Evolutionary conservation across 2,888 invertebrate genomes (phyloP).

Genomic region (Synergus umbraculus): DNA sequence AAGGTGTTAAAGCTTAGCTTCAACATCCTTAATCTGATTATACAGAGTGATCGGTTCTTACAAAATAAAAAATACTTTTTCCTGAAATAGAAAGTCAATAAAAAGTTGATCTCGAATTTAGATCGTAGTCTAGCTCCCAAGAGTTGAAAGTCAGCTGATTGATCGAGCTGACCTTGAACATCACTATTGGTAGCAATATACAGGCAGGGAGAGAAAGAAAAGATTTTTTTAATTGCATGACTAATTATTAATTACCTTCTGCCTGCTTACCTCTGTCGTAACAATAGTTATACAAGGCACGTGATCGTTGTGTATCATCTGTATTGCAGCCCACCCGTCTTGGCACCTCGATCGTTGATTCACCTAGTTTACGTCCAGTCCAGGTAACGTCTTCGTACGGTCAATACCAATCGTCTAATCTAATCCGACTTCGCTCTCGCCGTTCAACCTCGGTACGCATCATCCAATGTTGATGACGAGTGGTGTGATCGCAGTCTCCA

Average conservation of each 20-base stretch:
- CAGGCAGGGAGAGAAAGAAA: slow-evolving; percentile 33
- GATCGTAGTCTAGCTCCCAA: not conserved
- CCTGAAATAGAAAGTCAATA: too few species aligned
- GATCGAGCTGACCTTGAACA: not conserved
- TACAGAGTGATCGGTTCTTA: too few species aligned
- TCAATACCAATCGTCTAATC: slow-evolving; percentile 52
- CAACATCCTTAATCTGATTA: too few species aligned
- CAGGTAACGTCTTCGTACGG: slow-evolving; percentile 73
- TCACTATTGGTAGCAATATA: slow-evolving; percentile 30
- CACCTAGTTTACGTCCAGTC: slow-evolving; percentile 73
- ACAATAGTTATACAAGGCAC: slow-evolving; percentile 59
- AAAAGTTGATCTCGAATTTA: not conserved
- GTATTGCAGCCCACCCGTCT: slow-evolving; percentile 72
- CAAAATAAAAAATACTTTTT: too few species aligned
- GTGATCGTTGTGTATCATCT: slow-evolving; percentile 72
- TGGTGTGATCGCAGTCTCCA: slow-evolving; percentile 17
- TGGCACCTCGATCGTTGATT: slow-evolving; percentile 75
- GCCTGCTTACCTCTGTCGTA: slow-evolving; percentile 50
- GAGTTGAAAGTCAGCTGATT: not conserved
- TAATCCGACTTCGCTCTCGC: slow-evolving; percentile 14
- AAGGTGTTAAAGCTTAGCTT: too few species aligned
- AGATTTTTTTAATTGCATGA: slow-evolving; percentile 43
- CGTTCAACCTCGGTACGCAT: slow-evolving; percentile 42
- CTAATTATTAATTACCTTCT: slow-evolving; percentile 46
- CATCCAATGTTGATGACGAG: not conserved